Conservation (phyloP, 1,140 invertebrate genomes). For the Antheraea pernyi region DNA sequence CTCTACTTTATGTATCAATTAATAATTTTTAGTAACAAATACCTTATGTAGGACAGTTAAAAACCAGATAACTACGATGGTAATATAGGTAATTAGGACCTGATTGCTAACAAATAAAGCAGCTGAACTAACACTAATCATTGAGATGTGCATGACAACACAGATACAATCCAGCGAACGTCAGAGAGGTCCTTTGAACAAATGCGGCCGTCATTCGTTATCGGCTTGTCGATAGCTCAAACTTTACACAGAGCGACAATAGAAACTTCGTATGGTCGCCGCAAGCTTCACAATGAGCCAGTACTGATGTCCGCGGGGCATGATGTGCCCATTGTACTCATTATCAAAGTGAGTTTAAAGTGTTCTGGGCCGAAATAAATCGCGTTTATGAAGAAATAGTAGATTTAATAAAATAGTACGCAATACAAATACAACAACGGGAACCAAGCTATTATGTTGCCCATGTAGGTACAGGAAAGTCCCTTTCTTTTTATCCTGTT, state of each 20-base stretch:
- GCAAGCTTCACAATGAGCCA: constrained; percentile 6
- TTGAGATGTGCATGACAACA: constrained; percentile 5
- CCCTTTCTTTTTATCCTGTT: neutral
- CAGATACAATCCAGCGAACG: neutral
- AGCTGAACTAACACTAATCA: constrained; percentile 6
- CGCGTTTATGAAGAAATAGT: neutral
- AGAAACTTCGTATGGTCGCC: constrained; percentile 9
- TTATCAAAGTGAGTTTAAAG: neutral
- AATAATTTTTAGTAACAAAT: too few relatives aligned
- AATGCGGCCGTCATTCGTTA: constrained; percentile 7
- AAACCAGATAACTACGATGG: too few relatives aligned
- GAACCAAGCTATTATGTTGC: neutral
- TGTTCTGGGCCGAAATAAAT: neutral
- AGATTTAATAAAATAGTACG: neutral
- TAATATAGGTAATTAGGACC: neutral
- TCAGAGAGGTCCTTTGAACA: constrained; percentile 11
- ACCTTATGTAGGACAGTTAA: too few relatives aligned
- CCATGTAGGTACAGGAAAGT: neutral
- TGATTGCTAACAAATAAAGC: neutral
- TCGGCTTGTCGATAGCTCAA: constrained; percentile 12
- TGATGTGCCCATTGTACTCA: constrained; percentile 2
- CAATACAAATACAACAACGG: neutral
- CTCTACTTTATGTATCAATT: too few relatives aligned
- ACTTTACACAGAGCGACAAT: constrained; percentile 12
- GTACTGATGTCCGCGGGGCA: constrained; percentile 3